Conservation (phyloP, 2,888 invertebrate genomes). For the Eupithecia exiguata region DNA sequence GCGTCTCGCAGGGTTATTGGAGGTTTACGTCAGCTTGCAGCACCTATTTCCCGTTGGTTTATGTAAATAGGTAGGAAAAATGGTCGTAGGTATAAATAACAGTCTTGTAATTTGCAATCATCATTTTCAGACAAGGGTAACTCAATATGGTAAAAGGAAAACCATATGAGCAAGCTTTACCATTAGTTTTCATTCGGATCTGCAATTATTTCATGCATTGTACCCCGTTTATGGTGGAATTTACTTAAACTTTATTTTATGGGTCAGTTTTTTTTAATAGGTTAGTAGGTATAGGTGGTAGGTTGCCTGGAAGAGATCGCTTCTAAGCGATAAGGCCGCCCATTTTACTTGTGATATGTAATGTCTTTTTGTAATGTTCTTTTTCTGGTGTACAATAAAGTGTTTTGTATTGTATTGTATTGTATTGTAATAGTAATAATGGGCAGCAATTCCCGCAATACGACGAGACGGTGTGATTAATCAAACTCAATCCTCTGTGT, state of each 20-base stretch:
- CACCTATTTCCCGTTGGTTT: constrained; percentile 2
- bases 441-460: too few relatives aligned
- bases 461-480: too few relatives aligned
- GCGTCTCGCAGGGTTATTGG: constrained; percentile 26
- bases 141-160: neutral
- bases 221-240: neutral
- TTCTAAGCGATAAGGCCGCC: too few relatives aligned
- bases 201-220: neutral
- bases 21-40: constrained; percentile 18
- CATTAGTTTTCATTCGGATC: neutral
- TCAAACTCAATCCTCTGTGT: neutral
- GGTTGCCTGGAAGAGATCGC: too few relatives aligned
- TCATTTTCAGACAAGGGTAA: neutral
- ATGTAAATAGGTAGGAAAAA: neutral
- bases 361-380: too few relatives aligned
- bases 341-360: too few relatives aligned
- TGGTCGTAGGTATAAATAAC: neutral
- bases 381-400: too few relatives aligned
- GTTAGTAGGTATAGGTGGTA: too few relatives aligned
- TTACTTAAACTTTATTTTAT: too few relatives aligned
- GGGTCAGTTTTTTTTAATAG: too few relatives aligned
- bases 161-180: neutral
- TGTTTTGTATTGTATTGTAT: too few relatives aligned
- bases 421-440: too few relatives aligned
- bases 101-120: constrained; percentile 1